A percentile compares a stretch with the other conserved stretches of the same genome.
phyloP scores from a whole-genome alignment of 2,113 vertebrate genomes.

The Alethe castanea region DNA sequence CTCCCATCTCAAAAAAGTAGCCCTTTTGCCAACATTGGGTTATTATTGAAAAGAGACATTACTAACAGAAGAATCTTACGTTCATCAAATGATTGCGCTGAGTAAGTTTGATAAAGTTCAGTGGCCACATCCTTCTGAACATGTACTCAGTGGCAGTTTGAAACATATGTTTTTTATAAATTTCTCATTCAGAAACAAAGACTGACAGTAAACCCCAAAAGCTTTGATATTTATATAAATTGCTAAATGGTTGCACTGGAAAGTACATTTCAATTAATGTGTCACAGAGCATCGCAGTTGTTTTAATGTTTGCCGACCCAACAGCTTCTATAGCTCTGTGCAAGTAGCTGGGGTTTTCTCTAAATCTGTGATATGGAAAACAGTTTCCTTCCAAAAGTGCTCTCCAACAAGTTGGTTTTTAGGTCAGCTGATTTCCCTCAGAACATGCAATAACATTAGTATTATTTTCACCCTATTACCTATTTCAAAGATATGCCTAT shows the following conservation, averaged over 20 bases:
- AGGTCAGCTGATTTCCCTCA: slow-evolving; percentile 36
- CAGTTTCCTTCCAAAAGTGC: background rate
- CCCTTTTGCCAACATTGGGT: background rate
- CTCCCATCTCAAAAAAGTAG: background rate
- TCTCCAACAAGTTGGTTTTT: slow-evolving; percentile 27
- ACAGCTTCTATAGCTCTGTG: slow-evolving; percentile 12
- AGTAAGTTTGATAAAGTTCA: slow-evolving; percentile 69
- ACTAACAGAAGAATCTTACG: slow-evolving; percentile 60
- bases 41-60: slow-evolving; percentile 61
- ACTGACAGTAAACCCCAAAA: slow-evolving; percentile 74
- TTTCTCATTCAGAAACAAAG: slow-evolving; percentile 79
- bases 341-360: slow-evolving; percentile 34
- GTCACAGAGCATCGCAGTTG: slow-evolving; percentile 74
- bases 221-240: slow-evolving; percentile 84
- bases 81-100: slow-evolving; percentile 49
- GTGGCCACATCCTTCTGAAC: slow-evolving; percentile 67
- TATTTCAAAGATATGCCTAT: background rate
- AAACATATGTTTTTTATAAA: slow-evolving; percentile 90
- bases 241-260: slow-evolving; percentile 79
- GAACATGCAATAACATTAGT: slow-evolving; percentile 39
- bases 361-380: slow-evolving; percentile 18
- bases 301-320: slow-evolving; percentile 48
- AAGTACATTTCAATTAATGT: slow-evolving; percentile 88
- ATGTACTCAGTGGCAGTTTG: slow-evolving; percentile 78
- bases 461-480: background rate